phyloP scores from a whole-genome alignment of 2,113 vertebrate species.

The Platichthys flesus region DNA sequence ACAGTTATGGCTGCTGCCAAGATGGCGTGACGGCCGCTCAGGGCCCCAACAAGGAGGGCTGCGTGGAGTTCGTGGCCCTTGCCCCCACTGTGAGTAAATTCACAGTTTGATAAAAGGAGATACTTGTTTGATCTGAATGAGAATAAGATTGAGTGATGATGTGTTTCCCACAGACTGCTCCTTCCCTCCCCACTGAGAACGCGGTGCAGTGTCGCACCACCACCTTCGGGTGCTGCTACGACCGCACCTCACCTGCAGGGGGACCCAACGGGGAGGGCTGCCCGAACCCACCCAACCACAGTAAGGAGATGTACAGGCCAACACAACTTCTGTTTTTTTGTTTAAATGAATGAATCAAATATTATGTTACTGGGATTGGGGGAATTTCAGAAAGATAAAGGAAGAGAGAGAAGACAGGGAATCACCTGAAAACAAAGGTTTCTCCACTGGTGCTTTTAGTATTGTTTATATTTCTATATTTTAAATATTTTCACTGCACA shows the following conservation, averaged over 20 bases:
- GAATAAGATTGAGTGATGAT: not conserved
- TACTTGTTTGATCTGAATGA: not conserved
- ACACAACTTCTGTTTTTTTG: not conserved
- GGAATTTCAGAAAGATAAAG: no score
- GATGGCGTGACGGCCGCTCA: slow-evolving; percentile 85
- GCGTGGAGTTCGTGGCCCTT: slow-evolving; percentile 60
- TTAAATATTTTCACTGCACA: no score
- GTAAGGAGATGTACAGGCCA: slow-evolving; percentile 76
- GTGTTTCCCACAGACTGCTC: slow-evolving; percentile 40
- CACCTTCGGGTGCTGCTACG: slow-evolving; percentile 91
- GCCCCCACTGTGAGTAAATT: slow-evolving; percentile 79
- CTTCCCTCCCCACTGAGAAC: slow-evolving; percentile 75
- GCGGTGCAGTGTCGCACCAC: slow-evolving; percentile 83
- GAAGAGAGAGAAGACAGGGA: no score
- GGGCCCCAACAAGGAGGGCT: slow-evolving; percentile 87
- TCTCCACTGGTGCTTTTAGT: no score
- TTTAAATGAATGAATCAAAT: no score
- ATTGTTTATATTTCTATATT: no score
- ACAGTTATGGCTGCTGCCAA: slow-evolving; percentile 91
- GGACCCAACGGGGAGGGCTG: slow-evolving; percentile 93
- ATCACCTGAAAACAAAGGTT: no score
- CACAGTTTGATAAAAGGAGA: no score
- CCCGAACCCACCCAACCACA: slow-evolving; percentile 78
- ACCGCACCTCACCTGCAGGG: slow-evolving; percentile 83
- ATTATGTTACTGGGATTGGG: no score